Evolutionary conservation across 2,888 invertebrate species (phyloP), one percentile per base, ranked within the genome.

Genomic region (Drosophila conformis): DNA sequence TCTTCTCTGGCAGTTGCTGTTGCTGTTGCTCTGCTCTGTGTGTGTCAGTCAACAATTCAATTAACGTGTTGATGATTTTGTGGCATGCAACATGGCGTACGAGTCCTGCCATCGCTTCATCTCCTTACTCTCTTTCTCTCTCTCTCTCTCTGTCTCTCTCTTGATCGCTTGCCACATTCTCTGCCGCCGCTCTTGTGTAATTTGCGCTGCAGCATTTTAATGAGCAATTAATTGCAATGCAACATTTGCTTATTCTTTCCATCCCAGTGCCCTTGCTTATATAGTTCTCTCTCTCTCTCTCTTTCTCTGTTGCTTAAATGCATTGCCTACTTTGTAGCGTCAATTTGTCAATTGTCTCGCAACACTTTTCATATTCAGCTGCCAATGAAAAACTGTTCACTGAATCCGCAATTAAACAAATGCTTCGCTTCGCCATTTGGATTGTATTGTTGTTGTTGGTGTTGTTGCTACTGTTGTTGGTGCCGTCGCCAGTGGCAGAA

Each of bases 31-130:
- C 53, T 72, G 73, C 81, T 68, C 57, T 72, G 73, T 75, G 82
- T 87, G 83, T 81, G 89, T 85, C 90, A 91, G 90, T 91, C 90
- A 91, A 91, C 91, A 91, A 91, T 91, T 91, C 91, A 91, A 91
- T 91, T 91, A 91, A 90, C 90, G 87, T 90, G 90, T 83, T 87
- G 90, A 87, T 90, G 91, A 89, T 88, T 91, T 91, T 89, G 91
- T 84, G 90, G 91, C 88, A 91, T 90, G 88, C 88, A 83, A 85
- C 88, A 81, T 85, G 75, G 70, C 78, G 69, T 61, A 75, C 82
- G 69, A 81, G 80, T 80, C 75, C 83, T 79, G 71, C 51, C 69
- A 66, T 7, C 56, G 42, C 58, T 7, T 13, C 11, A 21, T 11
- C 42, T 25, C 49, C 27, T 11, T 7, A 29, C 27, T 40, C 21